Evolutionary conservation across 2,113 vertebrate species (phyloP).

Genomic region (Dunckerocampus dactyliophorus): DNA sequence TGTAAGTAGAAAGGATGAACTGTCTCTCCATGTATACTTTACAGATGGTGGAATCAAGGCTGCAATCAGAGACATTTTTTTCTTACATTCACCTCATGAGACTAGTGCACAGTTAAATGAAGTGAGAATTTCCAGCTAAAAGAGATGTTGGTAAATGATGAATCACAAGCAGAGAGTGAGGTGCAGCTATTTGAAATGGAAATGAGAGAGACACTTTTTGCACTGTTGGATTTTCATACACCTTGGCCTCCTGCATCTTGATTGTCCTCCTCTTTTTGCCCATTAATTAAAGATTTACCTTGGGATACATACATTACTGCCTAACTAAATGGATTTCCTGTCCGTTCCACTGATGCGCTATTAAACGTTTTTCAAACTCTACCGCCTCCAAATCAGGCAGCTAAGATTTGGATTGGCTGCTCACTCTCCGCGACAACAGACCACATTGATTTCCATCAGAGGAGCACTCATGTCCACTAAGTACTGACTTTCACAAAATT

Average conservation of each 20-base stretch:
- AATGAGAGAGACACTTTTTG: conserved; percentile 36
- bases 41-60: too few relatives aligned
- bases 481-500: conserved; percentile 45
- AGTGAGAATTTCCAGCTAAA: conserved; percentile 12
- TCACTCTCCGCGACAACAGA: conserved; percentile 53
- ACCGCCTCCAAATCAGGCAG: conserved; percentile 42
- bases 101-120: not conserved
- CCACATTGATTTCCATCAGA: conserved; percentile 69
- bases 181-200: conserved; percentile 45
- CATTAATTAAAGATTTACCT: conserved; percentile 71
- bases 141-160: conserved; percentile 13
- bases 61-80: not conserved
- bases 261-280: conserved; percentile 30
- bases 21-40: too few relatives aligned
- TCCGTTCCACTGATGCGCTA: conserved; percentile 52
- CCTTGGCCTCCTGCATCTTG: conserved; percentile 26
- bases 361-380: conserved; percentile 67
- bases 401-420: conserved; percentile 56
- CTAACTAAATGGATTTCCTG: conserved; percentile 70
- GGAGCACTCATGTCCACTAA: conserved; percentile 48
- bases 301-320: conserved; percentile 73
- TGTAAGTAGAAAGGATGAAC: too few relatives aligned
- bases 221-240: conserved; percentile 24
- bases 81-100: not conserved
- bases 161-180: conserved; percentile 2